Evolutionary conservation across 92 coral and sea anemone genomes (phyloP), one percentile per base, ranked within the genome.

Genomic region (Palythoa grandiflora): DNA sequence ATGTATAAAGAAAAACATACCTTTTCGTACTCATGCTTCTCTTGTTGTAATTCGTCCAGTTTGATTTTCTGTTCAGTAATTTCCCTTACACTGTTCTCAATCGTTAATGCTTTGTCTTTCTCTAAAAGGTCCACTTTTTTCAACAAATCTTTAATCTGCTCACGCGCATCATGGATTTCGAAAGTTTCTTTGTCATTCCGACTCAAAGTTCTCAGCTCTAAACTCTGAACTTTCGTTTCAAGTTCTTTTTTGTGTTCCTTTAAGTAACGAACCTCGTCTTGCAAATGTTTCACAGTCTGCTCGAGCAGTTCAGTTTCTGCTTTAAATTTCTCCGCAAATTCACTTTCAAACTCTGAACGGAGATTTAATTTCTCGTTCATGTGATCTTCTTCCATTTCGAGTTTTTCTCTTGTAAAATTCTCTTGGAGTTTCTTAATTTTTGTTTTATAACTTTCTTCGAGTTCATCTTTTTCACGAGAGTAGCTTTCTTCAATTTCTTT

Each of bases 241-340:
- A 95, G 93, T 80, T 95, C 97, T 75, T 92, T 89, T 87, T 95
- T 97, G 75, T 97, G 98, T 80, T 95, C 97, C 83, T 91, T 95
- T 35, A 97, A 92, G 61, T 88, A 97, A 60, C 90, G 91, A 74
- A 97, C 90, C 71, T 92, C 93, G 20, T 90, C 98, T 63, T 95
- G 97, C n/a, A 95, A 87, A 74, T 89, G 97, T 21, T 93, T 87
- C 1, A 92, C 94, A 0, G 89, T 94, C 84, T 94, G 93, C 47
- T 92, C 96, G 12, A 95, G 89, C 28, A 89, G 89, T 72, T 92
- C 98, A 3, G 92, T 92, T 71, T 95, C 98, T 53, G 93, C 84
- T 90, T 95, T 93, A 19, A 93, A 89, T 39, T 87, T 94, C 39
- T 86, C 80, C 9, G 94, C 84, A 81, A 93, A 95, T 77, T 95